Evolutionary conservation across 1,140 invertebrate genomes (phyloP), one percentile per base, ranked within the genome.

Genomic region (Diorhabda carinulata): DNA sequence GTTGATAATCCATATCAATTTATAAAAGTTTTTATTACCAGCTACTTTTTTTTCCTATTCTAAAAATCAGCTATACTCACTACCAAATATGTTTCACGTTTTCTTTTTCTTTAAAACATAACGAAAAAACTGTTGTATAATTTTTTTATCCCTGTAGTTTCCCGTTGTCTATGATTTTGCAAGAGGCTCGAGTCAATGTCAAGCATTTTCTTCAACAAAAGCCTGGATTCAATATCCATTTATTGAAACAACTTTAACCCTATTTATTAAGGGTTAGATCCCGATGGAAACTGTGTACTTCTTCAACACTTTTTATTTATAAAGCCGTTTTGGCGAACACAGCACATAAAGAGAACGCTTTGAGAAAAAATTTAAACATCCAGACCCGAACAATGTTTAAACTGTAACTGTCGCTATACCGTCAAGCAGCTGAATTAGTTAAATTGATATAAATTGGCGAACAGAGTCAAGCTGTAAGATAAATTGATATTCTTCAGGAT

Each of bases 41-140:
- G 9, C 43, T 41, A 42, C 61, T 62, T 42, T 10, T 4, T 25
- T 25, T 4, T 43, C 43, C 61, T 62, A 62, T 6, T 43, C 58
- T 25, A 60, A 60, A 8, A 2, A 8, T 52, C 47, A 3, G 4
- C 47, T 52, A 3, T 3, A 52, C 4, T 52, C 4, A 52, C 47
- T 52, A 52, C 47, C 47, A 52, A 52, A n/a, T 8, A 52, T n/a
- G 6, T n/a, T 52, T 5, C n/a, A 7, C 47, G 42, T 25, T 59
- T 65, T 25, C 25, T 25, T 25, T 65, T 41, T 45, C 74, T 78
- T 84, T 92, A 92, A 83, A 92, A 92, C 82, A 92, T 88, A 64
- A 92, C 91, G 80, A 92, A 92, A 83, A 92, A 92, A 64, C 90
- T 92, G 82, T 92, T 92, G 82, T 92, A 92, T 79, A 92, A 82